Base-by-base conservation (phyloP, 2,888 invertebrate species). In the Autographa pulchrina region DNA sequence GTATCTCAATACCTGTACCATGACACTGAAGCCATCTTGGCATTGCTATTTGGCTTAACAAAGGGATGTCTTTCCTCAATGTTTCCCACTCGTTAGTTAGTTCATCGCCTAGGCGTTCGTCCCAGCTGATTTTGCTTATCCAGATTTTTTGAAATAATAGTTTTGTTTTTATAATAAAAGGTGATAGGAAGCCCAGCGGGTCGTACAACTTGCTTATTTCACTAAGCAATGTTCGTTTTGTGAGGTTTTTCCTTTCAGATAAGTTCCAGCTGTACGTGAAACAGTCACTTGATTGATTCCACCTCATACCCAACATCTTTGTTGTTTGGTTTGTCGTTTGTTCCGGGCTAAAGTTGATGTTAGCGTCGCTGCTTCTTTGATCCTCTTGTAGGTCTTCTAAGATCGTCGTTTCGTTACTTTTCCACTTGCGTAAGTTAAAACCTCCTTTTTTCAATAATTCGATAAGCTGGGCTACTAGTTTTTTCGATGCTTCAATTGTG, bases 141-240 rank as follows among this genome's bases (percentile, higher is more conserved):
- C n/a, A n/a, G n/a, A n/a, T n/a, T n/a, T n/a, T n/a, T n/a, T 43
- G 43, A 43, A 43, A 43, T 43, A 60, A 60, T 35, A 60, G 35
- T 32, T 72, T 72, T 41, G 64, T 43, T 68, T 65, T 65, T 58
- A 61, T 72, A 60, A 65, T 62, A 25, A 72, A 43, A 3, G 72
- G 68, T 48, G 72, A 65, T 31, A 72, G 62, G 65, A 68, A 72
- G 31, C 72, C 72, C 43, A 72, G 52, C n/a, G 72, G 72, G 41
- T 72, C 72, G 25, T 63, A 72, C 16, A 72, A 35, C 35, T 70
- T 38, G 58, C 62, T 62, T 38, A 70, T 65, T 65, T 65, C 61
- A 62, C 59, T 60, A 32, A 60, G 59, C 7, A 60, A 35, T 60
- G 35, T 35, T 9, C 59, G 59, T n/a, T 60, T 60, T 2, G 59